Evolutionary conservation across 2,888 invertebrate species (phyloP), one percentile per base, ranked within the genome.

Genomic region (Drosophila macrospina): DNA sequence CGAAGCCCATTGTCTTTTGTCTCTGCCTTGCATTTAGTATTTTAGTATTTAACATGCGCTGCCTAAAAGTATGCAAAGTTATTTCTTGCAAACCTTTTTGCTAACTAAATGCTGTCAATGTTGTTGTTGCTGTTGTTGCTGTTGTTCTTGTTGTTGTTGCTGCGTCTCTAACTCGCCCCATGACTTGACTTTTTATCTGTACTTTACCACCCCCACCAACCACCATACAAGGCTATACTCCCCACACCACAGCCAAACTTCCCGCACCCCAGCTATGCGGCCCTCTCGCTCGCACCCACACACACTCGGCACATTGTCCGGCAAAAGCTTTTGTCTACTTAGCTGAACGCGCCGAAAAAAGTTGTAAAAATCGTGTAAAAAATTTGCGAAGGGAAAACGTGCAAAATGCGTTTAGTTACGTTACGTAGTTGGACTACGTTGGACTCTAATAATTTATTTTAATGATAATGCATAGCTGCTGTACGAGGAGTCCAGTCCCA

Each of bases 11-110:
- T 79, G 80, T 88, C 70, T 68, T 81, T 64, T 77, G 62, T 55
- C 34, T 34, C 67, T 65, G 57, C 50, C 60, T 55, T 82, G 85
- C 82, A 78, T 74, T 74, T 76, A 65, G 74, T 59, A 65, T 65
- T 65, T 65, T 65, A 26, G 57, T 76, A 86, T 87, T 88, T 86
- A 86, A 86, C 81, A 83, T 88, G 86, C 74, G 74, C 73, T 57
- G 86, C 80, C 87, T 73, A 76, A 85, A 88, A 85, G 85, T 85
- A 85, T 88, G 89, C 85, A 85, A 85, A 88, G 78, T 86, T 88
- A 84, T 84, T 86, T 88, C 85, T 86, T 84, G 67, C 67, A 48
- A 78, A 67, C 68, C 63, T 78, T 73, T 77, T 64, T 78, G 67
- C 57, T 68, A 85, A 87, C 86, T 78, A 75, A 82, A 81, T 82